Base-by-base conservation (phyloP, 2,888 invertebrate species). In the Phlogophora meticulosa region DNA sequence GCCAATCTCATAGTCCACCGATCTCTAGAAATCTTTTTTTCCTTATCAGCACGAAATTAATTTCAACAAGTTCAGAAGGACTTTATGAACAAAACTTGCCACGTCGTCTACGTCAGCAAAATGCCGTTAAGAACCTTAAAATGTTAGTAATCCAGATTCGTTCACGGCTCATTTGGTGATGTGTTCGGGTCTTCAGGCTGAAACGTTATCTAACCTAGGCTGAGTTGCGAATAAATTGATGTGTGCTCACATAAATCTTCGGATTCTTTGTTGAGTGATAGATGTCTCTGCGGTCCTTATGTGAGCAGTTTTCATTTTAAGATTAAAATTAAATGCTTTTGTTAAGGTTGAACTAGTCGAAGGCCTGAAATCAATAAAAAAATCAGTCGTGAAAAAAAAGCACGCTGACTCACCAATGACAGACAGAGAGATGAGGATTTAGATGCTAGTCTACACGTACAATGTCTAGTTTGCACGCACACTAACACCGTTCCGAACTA, bases 111-210 rank as follows among this genome's bases (percentile, higher is more conserved):
- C 46, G 36, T 72, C 38, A 75, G 60, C 55, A 43, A 45, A 72
- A 63, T 48, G 20, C 40, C 32, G 34, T 42, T 63, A 38, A 63
- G 36, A 48, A 38, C 45, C 24, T n/a, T 38, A 59, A 71, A 70
- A 38, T 61, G 4, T 57, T n/a, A 34, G 62, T 43, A 48, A 56
- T 58, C 11, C 20, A 52, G 55, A 48, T 57, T 49, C 36, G n/a
- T 61, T 72, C 52, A 63, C 53, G 49, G 63, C 57, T 58, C 76
- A 76, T 76, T 76, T 63, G 63, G 34, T 32, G 49, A 11, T 62
- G 17, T 63, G 36, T 58, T 55, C 53, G 42, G 38, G 56, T 49
- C 17, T 72, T 36, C 28, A 48, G n/a, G 32, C 52, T 71, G 40
- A 40, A 62, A 53, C 43, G 4, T 57, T 55, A 49, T 64, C 46